phyloP scores from a whole-genome alignment of 2,888 invertebrate species.

The Panorpa germanica region DNA sequence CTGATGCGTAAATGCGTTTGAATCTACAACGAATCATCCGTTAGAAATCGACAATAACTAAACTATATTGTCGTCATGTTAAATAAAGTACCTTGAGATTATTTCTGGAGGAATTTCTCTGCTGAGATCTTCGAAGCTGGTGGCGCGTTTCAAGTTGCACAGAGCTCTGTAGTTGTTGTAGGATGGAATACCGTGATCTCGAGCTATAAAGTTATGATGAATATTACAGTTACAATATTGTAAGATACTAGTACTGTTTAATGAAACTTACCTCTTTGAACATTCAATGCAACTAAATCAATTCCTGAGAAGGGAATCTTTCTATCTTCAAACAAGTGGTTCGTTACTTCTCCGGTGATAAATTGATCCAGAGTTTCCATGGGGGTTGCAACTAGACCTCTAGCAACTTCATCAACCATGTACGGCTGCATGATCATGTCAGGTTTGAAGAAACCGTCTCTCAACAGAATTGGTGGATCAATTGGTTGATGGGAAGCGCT shows the following conservation, averaged over 20 bases:
- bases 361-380: constrained; percentile 90
- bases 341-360: constrained; percentile 85
- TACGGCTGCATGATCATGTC: constrained; percentile 60
- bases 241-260: constrained; percentile 1
- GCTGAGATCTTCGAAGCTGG: constrained; percentile 68
- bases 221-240: background rate
- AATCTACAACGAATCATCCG: constrained; percentile 26
- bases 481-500: constrained; percentile 61
- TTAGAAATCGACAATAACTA: constrained; percentile 50
- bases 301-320: constrained; percentile 82
- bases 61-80: constrained; percentile 84
- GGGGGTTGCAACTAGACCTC: constrained; percentile 72
- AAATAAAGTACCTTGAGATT: constrained; percentile 33
- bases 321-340: constrained; percentile 83
- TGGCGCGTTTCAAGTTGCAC: constrained; percentile 74
- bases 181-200: constrained; percentile 75
- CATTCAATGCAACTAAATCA: constrained; percentile 78
- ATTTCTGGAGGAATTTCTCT: constrained; percentile 76
- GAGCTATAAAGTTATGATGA: constrained; percentile 29
- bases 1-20: constrained; percentile 56
- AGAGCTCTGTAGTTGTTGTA: constrained; percentile 83
- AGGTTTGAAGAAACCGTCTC: constrained; percentile 83
- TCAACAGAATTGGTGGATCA: constrained; percentile 64
- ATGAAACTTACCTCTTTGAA: constrained; percentile 54
- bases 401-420: constrained; percentile 68